Percentiles rank a stretch among this genome's conserved stretches.
phyloP scores from a whole-genome alignment of 1,140 invertebrate species.

The Hetaerina americana region DNA sequence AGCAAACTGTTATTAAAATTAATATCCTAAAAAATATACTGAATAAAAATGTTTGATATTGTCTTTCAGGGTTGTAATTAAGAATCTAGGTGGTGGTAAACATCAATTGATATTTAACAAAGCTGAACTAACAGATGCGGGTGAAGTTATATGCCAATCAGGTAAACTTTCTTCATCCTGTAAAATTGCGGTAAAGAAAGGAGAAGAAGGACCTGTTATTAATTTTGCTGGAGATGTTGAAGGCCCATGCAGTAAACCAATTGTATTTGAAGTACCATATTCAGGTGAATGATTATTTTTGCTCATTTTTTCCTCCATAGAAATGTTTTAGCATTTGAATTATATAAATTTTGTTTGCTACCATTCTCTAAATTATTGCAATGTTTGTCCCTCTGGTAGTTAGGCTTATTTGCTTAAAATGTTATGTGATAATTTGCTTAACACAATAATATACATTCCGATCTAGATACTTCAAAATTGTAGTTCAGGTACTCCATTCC shows the following conservation, averaged over 20 bases:
- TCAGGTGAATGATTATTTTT: slow-evolving; percentile 68
- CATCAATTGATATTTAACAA: slow-evolving; percentile 81
- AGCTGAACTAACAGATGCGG: slow-evolving; percentile 64
- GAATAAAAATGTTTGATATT: slow-evolving; percentile 6
- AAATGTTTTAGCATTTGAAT: no score
- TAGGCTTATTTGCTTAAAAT: no score
- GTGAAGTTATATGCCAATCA: slow-evolving; percentile 74
- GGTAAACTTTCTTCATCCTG: slow-evolving; percentile 65
- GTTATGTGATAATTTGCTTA: no score
- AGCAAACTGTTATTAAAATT: no score
- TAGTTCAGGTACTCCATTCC: no score
- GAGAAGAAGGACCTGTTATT: slow-evolving; percentile 67
- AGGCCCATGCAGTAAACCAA: slow-evolving; percentile 62
- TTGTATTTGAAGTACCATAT: slow-evolving; percentile 80
- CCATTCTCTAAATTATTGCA: no score
- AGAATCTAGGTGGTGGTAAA: slow-evolving; percentile 81
- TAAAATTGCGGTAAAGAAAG: slow-evolving; percentile 70
- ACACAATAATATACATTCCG: no score
- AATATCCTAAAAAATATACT: slow-evolving; percentile 1
- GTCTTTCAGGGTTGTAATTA: slow-evolving; percentile 58
- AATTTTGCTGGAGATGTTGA: slow-evolving; percentile 68
- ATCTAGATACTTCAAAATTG: no score
- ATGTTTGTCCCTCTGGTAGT: no score
- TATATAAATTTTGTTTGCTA: no score
- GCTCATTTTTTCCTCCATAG: no score